phyloP scores from a whole-genome alignment of 2,888 invertebrate species.

The Drosophila birchii region DNA sequence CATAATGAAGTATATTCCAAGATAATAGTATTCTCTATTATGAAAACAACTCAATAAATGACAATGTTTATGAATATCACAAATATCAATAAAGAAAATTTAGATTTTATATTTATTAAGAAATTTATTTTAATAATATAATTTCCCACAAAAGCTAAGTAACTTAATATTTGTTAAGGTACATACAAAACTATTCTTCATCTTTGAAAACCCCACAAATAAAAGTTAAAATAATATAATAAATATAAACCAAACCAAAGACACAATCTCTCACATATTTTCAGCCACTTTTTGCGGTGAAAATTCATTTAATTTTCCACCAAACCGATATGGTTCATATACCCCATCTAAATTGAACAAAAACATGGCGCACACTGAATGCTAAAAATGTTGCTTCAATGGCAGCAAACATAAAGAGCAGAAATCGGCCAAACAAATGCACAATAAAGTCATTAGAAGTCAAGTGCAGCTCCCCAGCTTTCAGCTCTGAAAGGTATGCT shows the following conservation, averaged over 20 bases:
- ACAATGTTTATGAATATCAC: background rate
- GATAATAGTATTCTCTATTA: background rate
- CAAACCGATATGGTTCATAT: background rate
- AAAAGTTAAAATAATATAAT: background rate
- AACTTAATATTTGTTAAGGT: too few relatives aligned
- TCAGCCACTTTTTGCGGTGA: background rate
- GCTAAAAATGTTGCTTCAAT: slow-evolving; percentile 13
- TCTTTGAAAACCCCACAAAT: background rate
- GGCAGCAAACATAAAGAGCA: slow-evolving; percentile 22
- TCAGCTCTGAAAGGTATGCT: slow-evolving; percentile 33
- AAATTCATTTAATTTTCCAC: slow-evolving; percentile 1
- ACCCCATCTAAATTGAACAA: background rate
- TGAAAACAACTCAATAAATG: slow-evolving; percentile 1
- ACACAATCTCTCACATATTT: background rate
- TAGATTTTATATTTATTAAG: background rate
- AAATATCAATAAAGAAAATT: background rate
- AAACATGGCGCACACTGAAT: slow-evolving; percentile 36
- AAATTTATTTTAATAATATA: background rate
- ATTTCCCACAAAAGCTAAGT: too few relatives aligned
- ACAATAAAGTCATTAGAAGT: slow-evolving; percentile 62
- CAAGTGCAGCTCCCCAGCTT: slow-evolving; percentile 43
- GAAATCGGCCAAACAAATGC: slow-evolving; percentile 30
- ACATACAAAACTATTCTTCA: background rate
- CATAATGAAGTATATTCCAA: background rate
- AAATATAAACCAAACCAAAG: background rate